phyloP scores from a whole-genome alignment of 2,113 vertebrate species.

The Pangasianodon hypophthalmus region DNA sequence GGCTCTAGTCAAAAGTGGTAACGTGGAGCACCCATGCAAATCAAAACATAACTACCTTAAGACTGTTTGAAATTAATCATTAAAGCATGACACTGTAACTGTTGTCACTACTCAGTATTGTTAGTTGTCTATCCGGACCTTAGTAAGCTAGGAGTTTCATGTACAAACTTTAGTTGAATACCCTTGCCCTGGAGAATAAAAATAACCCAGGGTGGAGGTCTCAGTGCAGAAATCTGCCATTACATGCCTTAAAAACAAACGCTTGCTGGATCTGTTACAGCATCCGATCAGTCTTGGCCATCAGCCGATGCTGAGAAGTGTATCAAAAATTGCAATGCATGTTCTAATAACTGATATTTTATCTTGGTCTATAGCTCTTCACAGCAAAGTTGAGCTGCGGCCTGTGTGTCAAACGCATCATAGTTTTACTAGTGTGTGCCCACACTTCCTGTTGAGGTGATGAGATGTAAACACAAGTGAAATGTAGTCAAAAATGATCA shows the following conservation, averaged over 20 bases:
- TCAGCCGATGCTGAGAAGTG: neutral
- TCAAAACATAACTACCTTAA: neutral
- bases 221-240: neutral
- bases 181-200: neutral
- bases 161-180: neutral
- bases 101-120: neutral
- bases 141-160: too few relatives aligned
- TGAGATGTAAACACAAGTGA: neutral
- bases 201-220: neutral
- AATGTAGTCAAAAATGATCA: neutral
- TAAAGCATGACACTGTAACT: neutral
- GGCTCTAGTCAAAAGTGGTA: neutral
- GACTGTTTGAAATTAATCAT: neutral
- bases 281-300: neutral
- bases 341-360: neutral
- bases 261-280: neutral
- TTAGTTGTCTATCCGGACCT: neutral
- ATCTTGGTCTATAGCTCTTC: too few relatives aligned
- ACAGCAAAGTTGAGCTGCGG: neutral
- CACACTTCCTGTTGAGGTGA: slow-evolving; percentile 1
- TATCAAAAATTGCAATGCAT: neutral
- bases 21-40: neutral
- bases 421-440: neutral
- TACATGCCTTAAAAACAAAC: neutral
- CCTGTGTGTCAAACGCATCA: neutral